phyloP scores from a whole-genome alignment of 2,888 invertebrate genomes.

The Micropterix aruncella region DNA sequence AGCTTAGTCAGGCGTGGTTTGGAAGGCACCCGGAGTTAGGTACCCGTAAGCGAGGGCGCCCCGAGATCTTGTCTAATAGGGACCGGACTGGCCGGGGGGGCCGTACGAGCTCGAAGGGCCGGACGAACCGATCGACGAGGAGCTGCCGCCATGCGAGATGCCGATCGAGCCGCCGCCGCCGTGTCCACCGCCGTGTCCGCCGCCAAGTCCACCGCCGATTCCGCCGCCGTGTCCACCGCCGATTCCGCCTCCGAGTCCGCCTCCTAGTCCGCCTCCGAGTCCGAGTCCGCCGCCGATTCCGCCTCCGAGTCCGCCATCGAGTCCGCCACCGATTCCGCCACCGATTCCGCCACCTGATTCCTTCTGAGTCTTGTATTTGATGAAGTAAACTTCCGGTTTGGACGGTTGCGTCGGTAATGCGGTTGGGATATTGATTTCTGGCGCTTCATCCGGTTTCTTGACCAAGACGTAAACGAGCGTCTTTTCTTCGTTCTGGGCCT shows the following conservation, averaged over 20 bases:
- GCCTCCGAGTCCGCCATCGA: slow-evolving; percentile 7
- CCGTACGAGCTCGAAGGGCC: slow-evolving; percentile 14
- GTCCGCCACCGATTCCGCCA: slow-evolving; percentile 8
- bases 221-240: slow-evolving; percentile 17
- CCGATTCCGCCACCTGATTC: slow-evolving; percentile 10
- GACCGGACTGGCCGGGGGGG: slow-evolving; percentile 26
- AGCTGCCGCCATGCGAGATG: slow-evolving; percentile 9
- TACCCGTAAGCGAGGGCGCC: slow-evolving; percentile 7
- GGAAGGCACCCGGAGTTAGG: neutral
- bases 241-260: slow-evolving; percentile 11
- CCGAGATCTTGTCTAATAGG: slow-evolving; percentile 19
- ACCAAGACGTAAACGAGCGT: slow-evolving; percentile 60
- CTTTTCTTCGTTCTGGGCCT: slow-evolving; percentile 62
- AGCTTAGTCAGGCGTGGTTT: neutral
- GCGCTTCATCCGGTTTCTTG: slow-evolving; percentile 58
- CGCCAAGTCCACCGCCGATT: slow-evolving; percentile 10
- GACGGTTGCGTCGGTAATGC: slow-evolving; percentile 56
- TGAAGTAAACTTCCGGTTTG: slow-evolving; percentile 64
- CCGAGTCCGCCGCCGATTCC: slow-evolving; percentile 13
- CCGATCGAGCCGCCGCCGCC: slow-evolving; percentile 9
- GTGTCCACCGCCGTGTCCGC: slow-evolving; percentile 15
- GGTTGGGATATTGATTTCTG: slow-evolving; percentile 48
- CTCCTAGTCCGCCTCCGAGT: slow-evolving; percentile 6
- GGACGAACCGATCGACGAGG: neutral
- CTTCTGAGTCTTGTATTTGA: slow-evolving; percentile 50